Base-by-base conservation (phyloP, 2,888 invertebrate species). In the Stenchaetothrips biformis region DNA sequence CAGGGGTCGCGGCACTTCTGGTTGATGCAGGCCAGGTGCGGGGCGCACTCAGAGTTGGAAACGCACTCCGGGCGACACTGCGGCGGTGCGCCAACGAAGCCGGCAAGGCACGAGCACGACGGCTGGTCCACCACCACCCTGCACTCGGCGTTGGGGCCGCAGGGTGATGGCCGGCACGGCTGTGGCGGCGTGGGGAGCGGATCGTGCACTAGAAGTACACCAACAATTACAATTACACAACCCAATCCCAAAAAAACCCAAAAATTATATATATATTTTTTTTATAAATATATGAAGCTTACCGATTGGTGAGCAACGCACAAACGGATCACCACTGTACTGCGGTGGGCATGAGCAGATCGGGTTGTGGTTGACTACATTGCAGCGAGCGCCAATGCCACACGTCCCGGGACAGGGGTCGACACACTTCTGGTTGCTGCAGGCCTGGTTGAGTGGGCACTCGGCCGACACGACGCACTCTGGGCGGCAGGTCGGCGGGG, bases 1-100 rank as follows among this genome's bases (percentile, higher is more conserved):
- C 94, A 94, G 49, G 94, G 94, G 87, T 94, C 92, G 81, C 89
- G 88, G 86, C 94, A 95, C 87, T 92, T 93, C 86, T 92, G 92
- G 86, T 92, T 92, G 83, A 93, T 90, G 86, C 95, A 95, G 79
- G 95, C 92, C 87, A 90, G 90, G 84, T 93, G 89, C 83, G 91
- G 90, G 81, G 91, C 88, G 87, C 95, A 95, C 86, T 94, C 94
- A 0, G 93, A 91, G 86, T 93, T 94, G 83, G 93, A 91, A 82
- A 93, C 90, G 87, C 94, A 94, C 87, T 94, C 93, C 3, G 93
- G 94, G 83, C 92, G 89, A 87, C 94, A 94, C 83, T 90, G 89
- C 47, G 94, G 94, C 74, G 95, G 94, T 80, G 92, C 90, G 81
- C 94, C 94, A 83, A 92, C 88, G 86, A 92, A 94, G 83, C 91